Evolutionary conservation across 2,113 vertebrate species (phyloP).

Genomic region (Myxocyprinus asiaticus): DNA sequence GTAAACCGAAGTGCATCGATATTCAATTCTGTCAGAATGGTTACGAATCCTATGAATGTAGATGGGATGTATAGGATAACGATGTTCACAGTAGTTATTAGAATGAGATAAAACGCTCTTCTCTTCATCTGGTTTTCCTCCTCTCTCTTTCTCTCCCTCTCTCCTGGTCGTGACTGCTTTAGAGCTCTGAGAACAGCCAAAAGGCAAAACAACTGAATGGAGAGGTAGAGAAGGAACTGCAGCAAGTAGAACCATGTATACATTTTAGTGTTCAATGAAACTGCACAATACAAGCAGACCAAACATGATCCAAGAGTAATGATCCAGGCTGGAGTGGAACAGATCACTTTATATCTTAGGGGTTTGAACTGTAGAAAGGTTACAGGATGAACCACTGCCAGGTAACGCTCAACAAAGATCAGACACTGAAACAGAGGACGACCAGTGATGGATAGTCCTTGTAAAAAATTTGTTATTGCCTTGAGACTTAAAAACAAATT

Average conservation of each 20-base stretch:
- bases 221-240: too few relatives aligned
- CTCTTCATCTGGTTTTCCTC: conserved; percentile 27
- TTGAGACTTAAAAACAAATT: neutral
- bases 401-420: conserved; percentile 19
- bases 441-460: neutral
- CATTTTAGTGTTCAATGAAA: too few relatives aligned
- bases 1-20: neutral
- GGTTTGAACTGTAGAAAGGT: conserved; percentile 25
- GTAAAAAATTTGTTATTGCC: neutral
- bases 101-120: conserved; percentile 18
- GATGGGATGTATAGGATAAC: neutral
- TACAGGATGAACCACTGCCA: conserved; percentile 26
- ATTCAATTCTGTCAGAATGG: neutral
- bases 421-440: conserved; percentile 14
- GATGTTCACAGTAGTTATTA: conserved; percentile 15
- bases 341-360: conserved; percentile 25
- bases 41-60: neutral
- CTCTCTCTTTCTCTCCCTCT: neutral
- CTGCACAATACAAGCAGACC: too few relatives aligned
- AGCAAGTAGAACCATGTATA: too few relatives aligned
- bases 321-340: conserved; percentile 27
- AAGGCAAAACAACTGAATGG: too few relatives aligned
- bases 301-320: neutral
- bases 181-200: neutral
- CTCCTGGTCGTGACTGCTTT: conserved; percentile 12